These are phyloP conservation scores for Coranthus polyacanthus DNA, from an alignment of 2,797 vertebrate genomes.

Conservation along the genomic window DNA sequence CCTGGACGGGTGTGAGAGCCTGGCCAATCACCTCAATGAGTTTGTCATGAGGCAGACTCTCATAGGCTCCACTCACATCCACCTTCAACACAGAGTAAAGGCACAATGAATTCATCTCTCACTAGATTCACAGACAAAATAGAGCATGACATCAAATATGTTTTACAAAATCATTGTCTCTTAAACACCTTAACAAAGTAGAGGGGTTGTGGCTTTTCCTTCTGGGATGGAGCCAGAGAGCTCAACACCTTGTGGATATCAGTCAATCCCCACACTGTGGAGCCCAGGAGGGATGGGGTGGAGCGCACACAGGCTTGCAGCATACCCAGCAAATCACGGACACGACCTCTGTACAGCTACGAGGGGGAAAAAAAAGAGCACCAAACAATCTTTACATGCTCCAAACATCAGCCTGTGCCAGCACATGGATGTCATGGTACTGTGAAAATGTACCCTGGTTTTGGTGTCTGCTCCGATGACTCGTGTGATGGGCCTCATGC, in stretches of 20 bases:
- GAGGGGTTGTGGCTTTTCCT: conserved; percentile 79
- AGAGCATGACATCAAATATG: no score
- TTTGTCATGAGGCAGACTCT: conserved; percentile 91
- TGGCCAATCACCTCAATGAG: conserved; percentile 87
- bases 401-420: not conserved
- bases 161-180: no score
- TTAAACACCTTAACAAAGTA: conserved; percentile 93
- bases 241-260: conserved; percentile 88
- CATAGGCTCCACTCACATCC: conserved; percentile 92
- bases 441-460: conserved; percentile 65
- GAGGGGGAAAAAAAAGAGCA: not conserved
- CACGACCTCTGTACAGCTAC: conserved; percentile 67
- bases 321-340: conserved; percentile 87
- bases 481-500: conserved; percentile 91
- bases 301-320: conserved; percentile 86
- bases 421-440: not conserved
- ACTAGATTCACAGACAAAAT: no score
- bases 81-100: conserved; percentile 77
- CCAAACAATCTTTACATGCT: not conserved
- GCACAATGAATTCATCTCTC: not conserved
- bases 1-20: conserved; percentile 79
- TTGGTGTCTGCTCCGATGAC: conserved; percentile 71
- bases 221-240: conserved; percentile 76
- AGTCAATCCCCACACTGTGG: conserved; percentile 90
- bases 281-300: conserved; percentile 84